A percentile compares a stretch with the other conserved stretches of the same genome.
Conservation (phyloP, 30 jellyfish, hydroid and myxozoan genomes). For the Pelagia noctiluca region DNA sequence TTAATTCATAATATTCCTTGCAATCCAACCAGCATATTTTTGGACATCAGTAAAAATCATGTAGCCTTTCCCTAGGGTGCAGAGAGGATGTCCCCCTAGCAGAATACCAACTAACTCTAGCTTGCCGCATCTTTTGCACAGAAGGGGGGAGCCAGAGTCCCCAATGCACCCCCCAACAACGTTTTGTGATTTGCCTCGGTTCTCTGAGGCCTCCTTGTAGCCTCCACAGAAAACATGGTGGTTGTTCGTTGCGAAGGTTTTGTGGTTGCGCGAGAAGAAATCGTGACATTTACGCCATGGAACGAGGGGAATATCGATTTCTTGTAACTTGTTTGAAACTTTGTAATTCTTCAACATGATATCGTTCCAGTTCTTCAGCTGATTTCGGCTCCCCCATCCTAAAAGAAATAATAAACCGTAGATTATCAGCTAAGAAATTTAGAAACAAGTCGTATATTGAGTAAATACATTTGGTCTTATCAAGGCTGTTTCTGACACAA, state of each 20-base stretch:
- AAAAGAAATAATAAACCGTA: slow-evolving; percentile 1
- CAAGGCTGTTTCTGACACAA: no score
- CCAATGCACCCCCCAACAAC: slow-evolving; percentile 72
- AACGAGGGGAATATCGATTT: slow-evolving; percentile 46
- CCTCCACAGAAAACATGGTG: slow-evolving; percentile 64
- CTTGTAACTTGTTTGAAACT: slow-evolving; percentile 38
- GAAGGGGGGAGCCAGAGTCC: slow-evolving; percentile 64
- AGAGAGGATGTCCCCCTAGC: slow-evolving; percentile 65
- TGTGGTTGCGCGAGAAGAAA: slow-evolving; percentile 7
- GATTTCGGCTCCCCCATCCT: slow-evolving; percentile 61
- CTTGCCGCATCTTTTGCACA: slow-evolving; percentile 17
- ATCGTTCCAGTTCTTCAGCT: slow-evolving; percentile 12
- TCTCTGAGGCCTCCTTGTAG: neutral
- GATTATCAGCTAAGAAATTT: no score
- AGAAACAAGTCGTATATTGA: no score
- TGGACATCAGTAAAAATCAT: slow-evolving; percentile 53
- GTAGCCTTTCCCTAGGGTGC: slow-evolving; percentile 34
- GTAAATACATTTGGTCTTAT: no score
- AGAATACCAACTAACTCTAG: slow-evolving; percentile 39
- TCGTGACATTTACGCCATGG: slow-evolving; percentile 60
- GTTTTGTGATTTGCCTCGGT: neutral
- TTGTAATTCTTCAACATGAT: slow-evolving; percentile 6
- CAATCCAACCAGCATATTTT: slow-evolving; percentile 18
- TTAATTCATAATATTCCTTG: no score
- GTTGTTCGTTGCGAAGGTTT: slow-evolving; percentile 40